Percentiles rank a stretch among this genome's conserved stretches.
Conservation (phyloP, 2,113 vertebrate genomes). For the Camelus dromedarius region DNA sequence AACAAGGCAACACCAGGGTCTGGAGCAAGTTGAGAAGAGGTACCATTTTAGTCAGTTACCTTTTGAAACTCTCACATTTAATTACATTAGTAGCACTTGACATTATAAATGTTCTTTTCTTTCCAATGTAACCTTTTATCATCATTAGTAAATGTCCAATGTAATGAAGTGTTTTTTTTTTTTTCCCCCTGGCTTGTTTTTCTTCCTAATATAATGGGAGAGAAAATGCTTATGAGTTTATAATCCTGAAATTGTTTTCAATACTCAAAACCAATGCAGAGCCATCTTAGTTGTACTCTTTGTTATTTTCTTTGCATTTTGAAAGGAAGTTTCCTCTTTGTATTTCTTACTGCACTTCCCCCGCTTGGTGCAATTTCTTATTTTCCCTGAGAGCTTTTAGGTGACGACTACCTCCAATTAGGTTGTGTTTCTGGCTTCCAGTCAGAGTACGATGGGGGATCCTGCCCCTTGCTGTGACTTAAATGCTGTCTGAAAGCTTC, state of each 20-base stretch:
- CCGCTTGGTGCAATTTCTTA: background rate
- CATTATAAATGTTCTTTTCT: slow-evolving; percentile 66
- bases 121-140: slow-evolving; percentile 44
- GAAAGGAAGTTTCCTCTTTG: background rate
- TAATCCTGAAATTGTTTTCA: slow-evolving; percentile 49
- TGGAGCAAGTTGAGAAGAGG: background rate
- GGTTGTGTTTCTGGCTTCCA: slow-evolving; percentile 35
- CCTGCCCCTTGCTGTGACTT: slow-evolving; percentile 39
- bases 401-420: background rate
- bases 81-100: slow-evolving; percentile 64
- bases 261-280: background rate
- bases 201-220: background rate
- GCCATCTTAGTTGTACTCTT: background rate
- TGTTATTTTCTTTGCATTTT: background rate
- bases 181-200: background rate
- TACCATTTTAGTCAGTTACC: slow-evolving; percentile 3
- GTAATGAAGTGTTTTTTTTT: slow-evolving; percentile 56
- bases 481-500: background rate
- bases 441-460: background rate
- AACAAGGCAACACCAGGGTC: background rate
- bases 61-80: slow-evolving; percentile 27
- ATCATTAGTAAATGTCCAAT: slow-evolving; percentile 63
- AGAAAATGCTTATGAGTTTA: slow-evolving; percentile 51
- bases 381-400: background rate
- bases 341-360: background rate